Conservation (phyloP, 2,113 vertebrate genomes). For the Blennius ocellaris region DNA sequence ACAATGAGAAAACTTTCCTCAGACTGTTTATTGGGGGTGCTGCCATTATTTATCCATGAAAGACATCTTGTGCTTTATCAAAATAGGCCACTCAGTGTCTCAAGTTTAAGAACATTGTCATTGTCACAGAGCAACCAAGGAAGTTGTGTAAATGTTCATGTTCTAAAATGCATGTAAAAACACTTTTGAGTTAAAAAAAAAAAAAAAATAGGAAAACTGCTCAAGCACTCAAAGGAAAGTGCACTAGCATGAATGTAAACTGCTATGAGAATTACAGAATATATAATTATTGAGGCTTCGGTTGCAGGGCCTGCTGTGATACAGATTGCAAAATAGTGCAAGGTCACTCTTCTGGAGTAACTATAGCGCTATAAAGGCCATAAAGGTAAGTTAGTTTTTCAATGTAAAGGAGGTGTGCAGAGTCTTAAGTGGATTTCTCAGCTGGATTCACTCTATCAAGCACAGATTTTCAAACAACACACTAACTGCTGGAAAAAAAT, state of each 20-base stretch:
- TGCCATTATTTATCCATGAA: slow-evolving; percentile 32
- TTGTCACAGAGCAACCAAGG: no score
- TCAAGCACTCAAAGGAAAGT: no score
- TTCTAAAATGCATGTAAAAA: no score
- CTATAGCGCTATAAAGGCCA: neutral
- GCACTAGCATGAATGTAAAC: no score
- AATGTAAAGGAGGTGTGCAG: neutral
- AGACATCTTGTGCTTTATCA: neutral
- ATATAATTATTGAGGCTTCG: neutral
- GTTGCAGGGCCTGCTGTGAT: neutral
- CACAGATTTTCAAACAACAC: neutral
- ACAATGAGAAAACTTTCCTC: slow-evolving; percentile 36
- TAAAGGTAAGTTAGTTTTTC: neutral
- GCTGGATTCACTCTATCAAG: neutral
- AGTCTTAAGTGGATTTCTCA: neutral
- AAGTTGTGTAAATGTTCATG: no score
- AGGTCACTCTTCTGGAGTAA: neutral
- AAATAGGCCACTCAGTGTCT: no score
- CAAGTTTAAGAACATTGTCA: no score
- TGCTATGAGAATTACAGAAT: no score
- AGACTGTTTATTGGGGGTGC: slow-evolving; percentile 33
- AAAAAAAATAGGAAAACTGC: no score
- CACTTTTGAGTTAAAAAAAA: no score
- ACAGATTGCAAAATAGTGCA: neutral
- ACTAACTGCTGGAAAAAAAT: no score